These are phyloP conservation scores for Amiota minor DNA, from an alignment of 2,888 invertebrate genomes.

Conservation along the genomic window DNA sequence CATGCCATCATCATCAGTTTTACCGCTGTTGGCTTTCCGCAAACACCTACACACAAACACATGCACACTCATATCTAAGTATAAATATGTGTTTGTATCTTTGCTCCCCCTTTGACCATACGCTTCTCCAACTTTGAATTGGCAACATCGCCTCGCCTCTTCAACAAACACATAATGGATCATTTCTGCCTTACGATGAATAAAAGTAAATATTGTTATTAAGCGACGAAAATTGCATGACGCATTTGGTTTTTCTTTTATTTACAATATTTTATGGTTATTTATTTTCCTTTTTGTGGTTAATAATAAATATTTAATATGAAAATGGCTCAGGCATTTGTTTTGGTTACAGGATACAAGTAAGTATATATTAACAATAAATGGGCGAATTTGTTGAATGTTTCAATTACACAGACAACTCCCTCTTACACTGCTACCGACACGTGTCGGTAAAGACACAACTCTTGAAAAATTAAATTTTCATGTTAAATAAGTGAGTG, in stretches of 20 bases:
- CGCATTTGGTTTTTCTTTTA: slow-evolving; percentile 24
- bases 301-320: slow-evolving; percentile 19
- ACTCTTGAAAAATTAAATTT: too few relatives aligned
- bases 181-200: slow-evolving; percentile 51
- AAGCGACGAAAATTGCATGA: slow-evolving; percentile 49
- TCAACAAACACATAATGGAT: slow-evolving; percentile 54
- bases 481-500: too few relatives aligned
- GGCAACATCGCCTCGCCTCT: slow-evolving; percentile 27
- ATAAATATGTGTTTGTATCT: slow-evolving; percentile 2
- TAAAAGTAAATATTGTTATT: slow-evolving; percentile 55
- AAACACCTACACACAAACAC: background rate
- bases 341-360: too few relatives aligned
- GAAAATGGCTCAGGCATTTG: background rate
- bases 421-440: too few relatives aligned
- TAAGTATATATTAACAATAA: too few relatives aligned
- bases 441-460: too few relatives aligned
- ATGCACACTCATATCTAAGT: slow-evolving; percentile 11
- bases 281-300: background rate
- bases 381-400: background rate
- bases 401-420: too few relatives aligned
- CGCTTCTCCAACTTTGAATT: background rate
- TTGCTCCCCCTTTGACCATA: background rate
- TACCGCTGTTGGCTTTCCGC: background rate
- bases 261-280: background rate
- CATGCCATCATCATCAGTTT: background rate